Conservation (phyloP, 2,113 vertebrate species). For the Zootoca vivipara region DNA sequence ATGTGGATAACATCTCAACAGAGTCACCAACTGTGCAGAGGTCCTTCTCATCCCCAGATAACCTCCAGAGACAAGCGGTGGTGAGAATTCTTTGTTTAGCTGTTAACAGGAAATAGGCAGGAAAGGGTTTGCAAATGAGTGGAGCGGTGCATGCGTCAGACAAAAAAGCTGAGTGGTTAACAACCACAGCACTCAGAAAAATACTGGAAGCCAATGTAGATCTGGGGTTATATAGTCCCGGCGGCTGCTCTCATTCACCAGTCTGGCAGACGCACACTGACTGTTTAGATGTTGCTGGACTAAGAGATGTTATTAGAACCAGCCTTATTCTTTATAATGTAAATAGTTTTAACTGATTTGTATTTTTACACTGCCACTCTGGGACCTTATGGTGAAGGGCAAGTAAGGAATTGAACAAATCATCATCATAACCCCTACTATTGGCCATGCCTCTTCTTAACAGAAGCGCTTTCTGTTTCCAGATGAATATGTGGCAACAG, state of each 20-base stretch:
- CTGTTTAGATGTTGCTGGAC: too few relatives aligned
- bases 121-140: fast-evolving
- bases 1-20: conserved; percentile 63
- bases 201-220: too few relatives aligned
- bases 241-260: too few relatives aligned
- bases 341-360: too few relatives aligned
- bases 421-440: background rate
- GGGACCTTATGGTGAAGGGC: background rate
- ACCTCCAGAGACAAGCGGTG: conserved; percentile 85
- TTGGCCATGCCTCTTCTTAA: background rate
- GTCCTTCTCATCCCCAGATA: conserved; percentile 77
- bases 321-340: too few relatives aligned
- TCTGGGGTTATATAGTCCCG: too few relatives aligned
- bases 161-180: too few relatives aligned
- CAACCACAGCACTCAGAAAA: too few relatives aligned
- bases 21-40: conserved; percentile 72
- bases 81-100: conserved; percentile 66
- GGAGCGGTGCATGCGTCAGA: fast-evolving
- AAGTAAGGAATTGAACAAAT: background rate
- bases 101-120: too few relatives aligned
- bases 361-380: background rate
- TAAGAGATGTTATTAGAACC: too few relatives aligned
- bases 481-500: conserved; percentile 84
- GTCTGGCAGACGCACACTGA: too few relatives aligned
- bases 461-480: background rate